Base-by-base conservation (phyloP, 2,797 vertebrate species). In the Halcyon badia region DNA sequence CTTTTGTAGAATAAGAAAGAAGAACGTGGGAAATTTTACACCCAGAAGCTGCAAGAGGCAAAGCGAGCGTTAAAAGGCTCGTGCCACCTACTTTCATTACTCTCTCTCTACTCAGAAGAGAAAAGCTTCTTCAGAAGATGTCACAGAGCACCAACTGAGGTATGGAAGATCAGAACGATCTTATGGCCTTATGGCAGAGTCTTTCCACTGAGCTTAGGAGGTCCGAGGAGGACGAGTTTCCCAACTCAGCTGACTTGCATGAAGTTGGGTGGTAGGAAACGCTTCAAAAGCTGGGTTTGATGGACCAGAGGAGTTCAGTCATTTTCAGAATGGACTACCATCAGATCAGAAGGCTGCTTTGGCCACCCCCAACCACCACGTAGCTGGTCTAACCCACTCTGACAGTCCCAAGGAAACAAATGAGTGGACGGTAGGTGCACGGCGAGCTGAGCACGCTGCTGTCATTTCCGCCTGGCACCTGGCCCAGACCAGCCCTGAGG, bases 71-170 rank as follows among this genome's bases (percentile, higher is more conserved):
- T 25, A 71, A 71, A 75, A 93, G 64, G 31, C 14, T 65, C 54
- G 9, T 4, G n/a, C 33, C 14, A 52, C 26, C 77, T 42, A 11
- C 19, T 70, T 76, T 51, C 21, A 52, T 33, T 39, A 25, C 6
- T 83, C 10, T 5, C 13, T 10, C 58, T 66, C 76, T 26, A 12
- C 8, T 66, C 65, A 56, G 37, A 0, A 80, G n/a, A 70, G 35
- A 86, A 91, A 78, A 86, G 48, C 24, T 80, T 42, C 65, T 75
- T 69, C 61, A 78, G 72, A 75, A 86, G 69, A 33, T 52, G 52
- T 21, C 76, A 58, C 35, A 83, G 69, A 90, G 65, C 44, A 81
- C 28, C 14, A 37, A 14, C 31, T 19, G 80, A 87, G 20, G 17
- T 48, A 39, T 70, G 78, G 72, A 75, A 88, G 52, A 37, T 28